Percentiles rank a stretch among this genome's conserved stretches.
Conservation (phyloP, 2,888 invertebrate species). For the Scaptodrosophila latifasciaeformis region DNA sequence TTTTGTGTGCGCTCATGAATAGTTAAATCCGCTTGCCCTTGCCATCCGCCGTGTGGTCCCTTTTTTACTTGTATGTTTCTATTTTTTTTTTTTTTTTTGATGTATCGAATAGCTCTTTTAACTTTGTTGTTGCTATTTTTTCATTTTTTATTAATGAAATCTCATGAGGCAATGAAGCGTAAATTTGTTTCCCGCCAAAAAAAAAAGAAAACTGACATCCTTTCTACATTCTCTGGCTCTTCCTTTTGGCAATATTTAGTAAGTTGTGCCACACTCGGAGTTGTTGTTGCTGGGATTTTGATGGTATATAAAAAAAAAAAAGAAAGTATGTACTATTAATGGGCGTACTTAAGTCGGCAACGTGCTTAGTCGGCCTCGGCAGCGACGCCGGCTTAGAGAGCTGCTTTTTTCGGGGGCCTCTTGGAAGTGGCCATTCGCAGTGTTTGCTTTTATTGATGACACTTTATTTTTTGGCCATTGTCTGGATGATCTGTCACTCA, state of each 20-base stretch:
- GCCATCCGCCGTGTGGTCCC: neutral
- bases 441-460: slow-evolving; percentile 2
- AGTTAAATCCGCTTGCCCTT: slow-evolving; percentile 53
- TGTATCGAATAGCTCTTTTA: slow-evolving; percentile 4
- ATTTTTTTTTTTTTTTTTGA: neutral
- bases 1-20: slow-evolving; percentile 56
- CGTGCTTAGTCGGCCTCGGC: slow-evolving; percentile 14
- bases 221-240: neutral
- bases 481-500: slow-evolving; percentile 30
- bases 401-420: too few species aligned
- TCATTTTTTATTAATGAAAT: slow-evolving; percentile 69
- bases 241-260: slow-evolving; percentile 22
- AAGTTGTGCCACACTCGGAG: slow-evolving; percentile 27
- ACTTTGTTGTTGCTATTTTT: slow-evolving; percentile 39
- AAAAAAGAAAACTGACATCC: neutral
- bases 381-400: slow-evolving; percentile 12
- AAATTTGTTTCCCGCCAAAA: slow-evolving; percentile 30
- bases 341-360: slow-evolving; percentile 40
- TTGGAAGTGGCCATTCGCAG: slow-evolving; percentile 38
- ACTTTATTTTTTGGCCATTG: slow-evolving; percentile 18
- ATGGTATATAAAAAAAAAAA: slow-evolving; percentile 13
- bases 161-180: slow-evolving; percentile 68
- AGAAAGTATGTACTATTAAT: slow-evolving; percentile 40
- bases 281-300: slow-evolving; percentile 15
- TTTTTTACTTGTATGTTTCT: neutral